Percentiles rank a stretch among this genome's conserved stretches.
Conservation (phyloP, 2,888 invertebrate species). For the Microplitis deprimator region DNA sequence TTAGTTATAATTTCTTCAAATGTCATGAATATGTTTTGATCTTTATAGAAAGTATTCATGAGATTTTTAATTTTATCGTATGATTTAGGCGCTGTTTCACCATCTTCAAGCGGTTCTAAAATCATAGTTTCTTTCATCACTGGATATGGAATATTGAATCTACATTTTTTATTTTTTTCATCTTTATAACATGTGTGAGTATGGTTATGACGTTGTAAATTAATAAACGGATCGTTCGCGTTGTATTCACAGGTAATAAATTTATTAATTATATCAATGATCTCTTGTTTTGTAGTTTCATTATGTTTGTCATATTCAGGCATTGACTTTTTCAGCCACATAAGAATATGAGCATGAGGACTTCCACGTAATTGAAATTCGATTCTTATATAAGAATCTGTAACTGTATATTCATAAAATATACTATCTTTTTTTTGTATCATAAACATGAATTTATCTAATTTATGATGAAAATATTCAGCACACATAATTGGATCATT, state of each 20-base stretch:
- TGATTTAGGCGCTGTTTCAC: slow-evolving; percentile 33
- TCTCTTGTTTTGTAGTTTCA: slow-evolving; percentile 50
- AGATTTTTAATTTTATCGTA: slow-evolving; percentile 28
- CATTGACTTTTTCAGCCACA: slow-evolving; percentile 17
- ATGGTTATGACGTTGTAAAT: slow-evolving; percentile 54
- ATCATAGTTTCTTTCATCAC: slow-evolving; percentile 50
- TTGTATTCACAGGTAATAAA: slow-evolving; percentile 49
- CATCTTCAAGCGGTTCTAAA: slow-evolving; percentile 48
- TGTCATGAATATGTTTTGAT: neutral
- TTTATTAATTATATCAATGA: slow-evolving; percentile 50
- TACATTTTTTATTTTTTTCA: slow-evolving; percentile 51
- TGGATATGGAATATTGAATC: slow-evolving; percentile 57
- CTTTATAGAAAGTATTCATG: slow-evolving; percentile 38
- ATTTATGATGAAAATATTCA: neutral
- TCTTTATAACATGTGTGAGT: slow-evolving; percentile 57
- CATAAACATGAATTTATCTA: neutral
- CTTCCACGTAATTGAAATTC: slow-evolving; percentile 33
- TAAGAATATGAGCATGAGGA: slow-evolving; percentile 26
- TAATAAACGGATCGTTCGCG: slow-evolving; percentile 50
- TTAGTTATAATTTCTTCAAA: slow-evolving; percentile 41
- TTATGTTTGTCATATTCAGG: slow-evolving; percentile 10
- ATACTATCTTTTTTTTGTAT: neutral
- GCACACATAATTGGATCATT: neutral
- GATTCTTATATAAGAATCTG: slow-evolving; percentile 2
- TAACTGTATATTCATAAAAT: neutral